Evolutionary conservation across 1,140 invertebrate species (phyloP), one percentile per base, ranked within the genome.

Genomic region (Caenorhabditis remanei): DNA sequence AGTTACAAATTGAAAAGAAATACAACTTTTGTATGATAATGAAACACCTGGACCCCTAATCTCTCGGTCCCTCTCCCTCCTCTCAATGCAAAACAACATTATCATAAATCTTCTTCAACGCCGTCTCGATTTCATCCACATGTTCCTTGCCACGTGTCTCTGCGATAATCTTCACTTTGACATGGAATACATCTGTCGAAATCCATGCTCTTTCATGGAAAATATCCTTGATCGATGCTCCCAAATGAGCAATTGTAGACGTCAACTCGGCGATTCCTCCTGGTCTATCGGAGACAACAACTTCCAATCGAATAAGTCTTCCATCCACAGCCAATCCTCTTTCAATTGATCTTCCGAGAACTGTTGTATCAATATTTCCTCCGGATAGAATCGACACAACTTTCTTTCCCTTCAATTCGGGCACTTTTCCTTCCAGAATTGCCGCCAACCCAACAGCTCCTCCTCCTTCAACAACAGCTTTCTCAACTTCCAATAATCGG

Each of bases 141-240:
- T 97, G 96, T 1, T 95, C 95, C 85, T 94, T 94, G 88, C 97
- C 96, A 88, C 95, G 93, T 0, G 96, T 97, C 93, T 97, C 96
- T 90, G 95, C 96, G 2, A 96, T 95, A 1, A 96, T 95, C 93
- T 96, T 96, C 2, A 96, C 95, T 43, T 86, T 79, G 4, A 93
- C 92, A 13, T 95, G 92, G 88, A 96, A 97, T 19, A 98, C 95
- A 93, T 98, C 96, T 4, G 95, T 95, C 50, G 95, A 95, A 16
- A 98, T 94, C 96, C 97, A 98, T 7, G 97, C 96, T 86, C 97
- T 94, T 93, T 98, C 97, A 93, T 98, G 97, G 93, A 96, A 95
- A 85, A 98, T 96, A 90, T 98, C 96, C 93, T 98, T 98, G 83
- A 98, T 96, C 56, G 96, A 96, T 7, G 96, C 96, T 2, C 96